Conservation (phyloP, 2,888 invertebrate species). For the Meghimatium bilineatum region DNA sequence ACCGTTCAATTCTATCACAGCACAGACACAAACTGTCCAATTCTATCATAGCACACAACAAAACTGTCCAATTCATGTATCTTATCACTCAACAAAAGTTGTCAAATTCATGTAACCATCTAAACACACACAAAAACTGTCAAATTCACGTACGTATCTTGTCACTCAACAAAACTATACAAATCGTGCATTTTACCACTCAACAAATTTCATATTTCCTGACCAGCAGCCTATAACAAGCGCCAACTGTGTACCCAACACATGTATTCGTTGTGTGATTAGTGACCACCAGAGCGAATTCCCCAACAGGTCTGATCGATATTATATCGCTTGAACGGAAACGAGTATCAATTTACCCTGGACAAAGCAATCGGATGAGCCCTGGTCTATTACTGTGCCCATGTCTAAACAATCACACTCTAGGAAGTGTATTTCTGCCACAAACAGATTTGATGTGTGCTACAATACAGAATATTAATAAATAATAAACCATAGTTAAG, state of each 20-base stretch:
- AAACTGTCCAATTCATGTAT: too few relatives aligned
- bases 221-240: background rate
- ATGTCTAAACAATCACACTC: background rate
- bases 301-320: background rate
- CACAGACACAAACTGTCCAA: too few relatives aligned
- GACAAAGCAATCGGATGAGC: background rate
- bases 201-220: background rate
- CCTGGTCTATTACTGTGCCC: background rate
- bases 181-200: background rate
- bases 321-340: constrained; percentile 7
- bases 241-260: background rate
- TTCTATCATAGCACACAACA: too few relatives aligned
- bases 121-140: too few relatives aligned
- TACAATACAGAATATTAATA: background rate
- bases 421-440: background rate
- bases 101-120: too few relatives aligned
- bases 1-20: too few relatives aligned
- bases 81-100: too few relatives aligned
- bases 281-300: background rate
- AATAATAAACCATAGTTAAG: background rate
- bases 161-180: background rate
- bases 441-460: background rate
- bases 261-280: background rate
- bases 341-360: background rate
- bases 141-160: too few relatives aligned